Evolutionary conservation across 2,888 invertebrate genomes (phyloP), one percentile per base, ranked within the genome.

Genomic region (Eupelmus urozonus): DNA sequence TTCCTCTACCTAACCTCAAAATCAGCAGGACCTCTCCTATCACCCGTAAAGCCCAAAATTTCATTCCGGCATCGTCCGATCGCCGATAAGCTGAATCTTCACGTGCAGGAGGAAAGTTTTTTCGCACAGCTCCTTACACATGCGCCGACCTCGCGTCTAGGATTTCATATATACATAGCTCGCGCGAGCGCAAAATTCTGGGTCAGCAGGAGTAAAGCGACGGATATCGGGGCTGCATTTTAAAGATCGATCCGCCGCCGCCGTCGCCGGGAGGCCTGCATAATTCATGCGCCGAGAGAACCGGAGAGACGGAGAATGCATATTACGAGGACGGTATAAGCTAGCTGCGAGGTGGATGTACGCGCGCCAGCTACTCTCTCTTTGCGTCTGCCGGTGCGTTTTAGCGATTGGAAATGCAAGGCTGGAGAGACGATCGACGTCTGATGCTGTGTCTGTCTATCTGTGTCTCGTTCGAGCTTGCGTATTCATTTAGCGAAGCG

Each of bases 291-390:
- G 1, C 29, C 5, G 9, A 34, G 34, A 3, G 9, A 34, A 34
- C 3, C 5, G 18, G 53, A 53, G 20, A 51, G 69, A 76, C 82
- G 83, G 76, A 81, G 82, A 82, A 83, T 83, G 85, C 85, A 84
- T 85, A 85, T 85, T 83, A 82, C 85, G 80, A 11, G 18, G 51
- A 16, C 5, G 20, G 20, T 20, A 53, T 53, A 53, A 13, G 20
- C 3, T 20, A 53, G 18, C 2, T 20, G 53, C 20, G 18, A 25
- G 29, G 34, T 34, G 53, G 13, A 20, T 40, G 66, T 27, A 25
- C 34, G 34, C 13, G 5, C 5, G 53, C 4, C 20, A 20, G 20
- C 5, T 18, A 20, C 20, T 53, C 4, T 18, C 20, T 53, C 20
- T 53, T 45, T 45, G 2, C 2, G 9, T 45, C 16, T 45, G 2